Base-by-base conservation (phyloP, 2,888 invertebrate genomes). In the Drosophila tripunctata region DNA sequence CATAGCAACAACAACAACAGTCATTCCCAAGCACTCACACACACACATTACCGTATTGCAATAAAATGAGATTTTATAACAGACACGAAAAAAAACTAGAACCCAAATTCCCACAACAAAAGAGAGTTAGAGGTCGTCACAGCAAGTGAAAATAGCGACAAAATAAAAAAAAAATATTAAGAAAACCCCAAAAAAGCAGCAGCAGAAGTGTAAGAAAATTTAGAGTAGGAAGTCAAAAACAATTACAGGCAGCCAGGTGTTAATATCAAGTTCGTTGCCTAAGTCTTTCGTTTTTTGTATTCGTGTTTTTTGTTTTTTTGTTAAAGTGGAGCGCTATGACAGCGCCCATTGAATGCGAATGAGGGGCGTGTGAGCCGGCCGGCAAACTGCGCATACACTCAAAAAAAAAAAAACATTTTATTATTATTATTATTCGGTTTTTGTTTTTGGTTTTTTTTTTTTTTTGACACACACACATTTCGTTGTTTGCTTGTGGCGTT, bases 231-330 rank as follows among this genome's bases (percentile, higher is more conserved):
- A 68, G 65, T 56, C n/a, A 35, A 60, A 56, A 73, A 73, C 75
- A 73, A 70, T 75, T 73, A 70, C 61, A 47, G 75, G 45, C 75
- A 61, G 65, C 56, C 80, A 76, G 79, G 86, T 86, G 87, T 81
- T 86, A 74, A 86, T 82, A 72, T 83, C 80, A 78, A 81, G 87
- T 85, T 85, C 72, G 83, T 74, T 81, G 80, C 83, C 83, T 84
- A 79, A 84, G 87, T 78, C 83, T 75, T 82, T 76, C 67, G 80
- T 75, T 68, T 78, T 71, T 64, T 33, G 33, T 27, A 4, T 21
- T 21, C 21, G 21, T 21, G 3, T 21, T 4, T 21, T 21, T 21
- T 4, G 21, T 21, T 21, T 3, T 4, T 21, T 2, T 27, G n/a
- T 52, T 41, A 67, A 80, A 80, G 80, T 80, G 80, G 79, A 86